Evolutionary conservation across 2,888 invertebrate species (phyloP).

Genomic region (Nebria salina): DNA sequence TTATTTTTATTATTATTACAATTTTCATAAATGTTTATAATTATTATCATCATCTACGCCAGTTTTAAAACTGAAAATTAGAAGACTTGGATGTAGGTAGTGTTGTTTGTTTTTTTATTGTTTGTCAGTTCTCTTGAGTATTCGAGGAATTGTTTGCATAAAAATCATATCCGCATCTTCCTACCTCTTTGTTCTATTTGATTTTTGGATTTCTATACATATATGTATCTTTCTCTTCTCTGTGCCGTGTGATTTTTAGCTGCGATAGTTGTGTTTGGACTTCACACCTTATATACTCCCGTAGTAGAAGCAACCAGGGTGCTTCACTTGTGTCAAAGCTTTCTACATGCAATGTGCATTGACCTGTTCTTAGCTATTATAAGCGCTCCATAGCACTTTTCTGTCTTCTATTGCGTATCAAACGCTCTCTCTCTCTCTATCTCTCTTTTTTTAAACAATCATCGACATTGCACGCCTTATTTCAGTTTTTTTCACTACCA

Average conservation of each 20-base stretch:
- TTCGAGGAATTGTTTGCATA: conserved; percentile 19
- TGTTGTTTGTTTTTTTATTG: conserved; percentile 27
- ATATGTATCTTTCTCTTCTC: conserved; percentile 20
- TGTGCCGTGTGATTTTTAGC: conserved; percentile 25
- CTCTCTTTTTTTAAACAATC: no score
- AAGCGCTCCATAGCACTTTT: not conserved
- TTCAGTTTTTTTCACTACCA: not conserved
- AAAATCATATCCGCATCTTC: not conserved
- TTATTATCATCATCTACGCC: conserved; percentile 20
- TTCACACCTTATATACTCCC: conserved; percentile 5
- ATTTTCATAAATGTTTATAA: conserved; percentile 29
- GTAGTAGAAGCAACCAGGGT: conserved; percentile 24
- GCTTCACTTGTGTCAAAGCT: conserved; percentile 12
- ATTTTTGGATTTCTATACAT: conserved; percentile 13
- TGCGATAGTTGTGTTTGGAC: conserved; percentile 24
- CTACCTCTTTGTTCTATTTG: conserved; percentile 14
- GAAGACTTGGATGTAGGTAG: conserved; percentile 6
- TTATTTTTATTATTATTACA: conserved; percentile 24
- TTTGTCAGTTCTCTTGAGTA: conserved; percentile 24
- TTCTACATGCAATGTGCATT: conserved; percentile 25
- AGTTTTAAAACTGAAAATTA: conserved; percentile 3
- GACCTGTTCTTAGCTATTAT: conserved; percentile 6
- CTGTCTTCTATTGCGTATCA: not conserved
- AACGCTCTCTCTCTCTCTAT: not conserved
- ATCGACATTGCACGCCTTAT: not conserved